Evolutionary conservation across 2,113 vertebrate genomes (phyloP), one percentile per base, ranked within the genome.

Genomic region (Anarhynchus alexandrinus): DNA sequence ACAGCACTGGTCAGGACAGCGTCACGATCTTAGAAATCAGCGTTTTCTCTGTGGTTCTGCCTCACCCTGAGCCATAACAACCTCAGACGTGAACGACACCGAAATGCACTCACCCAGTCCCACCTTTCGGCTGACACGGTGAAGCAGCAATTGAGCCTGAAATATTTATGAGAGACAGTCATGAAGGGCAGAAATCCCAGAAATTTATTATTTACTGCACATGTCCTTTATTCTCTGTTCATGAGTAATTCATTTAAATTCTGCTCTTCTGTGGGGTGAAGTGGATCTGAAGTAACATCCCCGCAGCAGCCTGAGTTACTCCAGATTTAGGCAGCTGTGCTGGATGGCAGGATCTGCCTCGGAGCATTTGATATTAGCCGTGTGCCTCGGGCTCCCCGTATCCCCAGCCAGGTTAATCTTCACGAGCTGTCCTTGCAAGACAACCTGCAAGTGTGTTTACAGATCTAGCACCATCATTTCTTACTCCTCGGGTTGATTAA

Each of bases 141-240:
- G 77, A 90, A 95, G 69, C 80, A 87, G 92, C 54, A 78, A 57
- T 38, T 14, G 58, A 82, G 40, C 8, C 65, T 95, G 29, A 87
- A 95, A 95, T 51, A 96, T 93, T 91, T 65, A 94, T 94, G 70
- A 86, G 70, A 90, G 69, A 64, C 9, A 88, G 61, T 76, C 70
- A 52, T 19, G 83, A 95, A 86, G 78, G 57, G 81, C 83, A 94
- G 65, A 92, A 95, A 91, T 14, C 27, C 49, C 88, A 92, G 94
- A 93, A 76, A 90, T 82, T 2, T 21, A 78, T 82, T 94, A 82
- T 94, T 96, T 93, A 92, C 57, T 65, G 52, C 29, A 57, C 40
- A 57, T 16, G 36, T 65, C 52, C 73, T 94, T 91, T 76, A 76
- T 38, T 82, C 70, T 81, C 34, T 76, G 29, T 74, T 95, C 83